phyloP scores from a whole-genome alignment of 2,888 invertebrate genomes.

The Andrena hattorfiana region DNA sequence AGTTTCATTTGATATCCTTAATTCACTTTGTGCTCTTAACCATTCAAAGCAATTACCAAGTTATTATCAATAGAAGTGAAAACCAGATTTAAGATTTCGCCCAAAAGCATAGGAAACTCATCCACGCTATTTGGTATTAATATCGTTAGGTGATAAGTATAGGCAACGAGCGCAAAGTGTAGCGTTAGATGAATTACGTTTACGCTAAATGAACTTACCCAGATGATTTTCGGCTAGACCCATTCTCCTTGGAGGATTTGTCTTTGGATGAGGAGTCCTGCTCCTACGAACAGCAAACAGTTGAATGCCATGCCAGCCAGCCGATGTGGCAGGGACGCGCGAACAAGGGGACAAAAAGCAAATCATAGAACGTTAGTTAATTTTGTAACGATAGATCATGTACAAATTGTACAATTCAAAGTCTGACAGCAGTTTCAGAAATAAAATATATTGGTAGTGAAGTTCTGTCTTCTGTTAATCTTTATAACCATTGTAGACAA shows the following conservation, averaged over 20 bases:
- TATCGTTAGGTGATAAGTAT: not conserved
- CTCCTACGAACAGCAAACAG: slow-evolving; percentile 85
- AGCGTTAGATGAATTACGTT: not conserved
- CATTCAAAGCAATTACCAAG: not conserved
- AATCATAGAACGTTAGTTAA: slow-evolving; percentile 82
- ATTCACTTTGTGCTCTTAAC: slow-evolving; percentile 13
- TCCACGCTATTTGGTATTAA: not conserved
- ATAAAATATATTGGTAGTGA: slow-evolving; percentile 58
- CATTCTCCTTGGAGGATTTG: slow-evolving; percentile 87
- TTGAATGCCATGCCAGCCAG: slow-evolving; percentile 84
- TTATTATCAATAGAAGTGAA: not conserved
- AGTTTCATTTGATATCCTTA: slow-evolving; percentile 1
- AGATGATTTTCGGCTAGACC: slow-evolving; percentile 86
- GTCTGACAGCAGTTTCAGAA: slow-evolving; percentile 60
- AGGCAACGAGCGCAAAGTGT: slow-evolving; percentile 25
- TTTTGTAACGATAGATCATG: slow-evolving; percentile 69
- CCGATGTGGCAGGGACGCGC: slow-evolving; percentile 84
- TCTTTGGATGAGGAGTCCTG: slow-evolving; percentile 83
- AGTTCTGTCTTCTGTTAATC: slow-evolving; percentile 56
- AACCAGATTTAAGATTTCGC: not conserved
- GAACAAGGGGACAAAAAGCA: slow-evolving; percentile 85
- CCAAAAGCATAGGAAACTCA: not conserved
- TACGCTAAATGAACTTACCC: slow-evolving; percentile 85
- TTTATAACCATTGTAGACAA: slow-evolving; percentile 57
- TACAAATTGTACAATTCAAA: slow-evolving; percentile 64